These are phyloP conservation scores for Solenodon paradoxus DNA, from an alignment of 2,113 vertebrate species.

Conservation along the genomic window DNA sequence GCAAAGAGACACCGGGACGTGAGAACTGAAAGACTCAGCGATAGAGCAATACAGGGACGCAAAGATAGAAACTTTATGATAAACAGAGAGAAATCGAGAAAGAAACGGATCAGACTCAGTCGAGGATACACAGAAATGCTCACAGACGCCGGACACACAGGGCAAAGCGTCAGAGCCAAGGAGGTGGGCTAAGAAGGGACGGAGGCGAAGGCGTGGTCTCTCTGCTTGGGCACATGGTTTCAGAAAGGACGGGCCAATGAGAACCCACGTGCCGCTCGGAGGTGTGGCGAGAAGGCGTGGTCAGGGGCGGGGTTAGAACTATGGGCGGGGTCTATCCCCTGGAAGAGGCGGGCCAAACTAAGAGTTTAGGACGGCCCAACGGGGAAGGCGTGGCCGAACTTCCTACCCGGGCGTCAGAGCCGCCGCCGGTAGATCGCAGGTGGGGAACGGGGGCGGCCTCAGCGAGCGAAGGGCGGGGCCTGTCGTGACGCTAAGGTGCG, in stretches of 20 bases:
- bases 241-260: background rate
- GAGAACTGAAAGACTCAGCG: background rate
- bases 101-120: background rate
- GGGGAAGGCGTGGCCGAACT: background rate
- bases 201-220: background rate
- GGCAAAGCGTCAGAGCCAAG: fast-evolving
- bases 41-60: background rate
- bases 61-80: too few species aligned
- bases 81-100: background rate
- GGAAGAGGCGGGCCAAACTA: fast-evolving
- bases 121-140: fast-evolving
- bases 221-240: too few species aligned
- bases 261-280: background rate
- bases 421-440: too few species aligned
- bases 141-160: too few species aligned
- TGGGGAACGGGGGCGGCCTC: too few species aligned
- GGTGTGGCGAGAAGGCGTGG: background rate
- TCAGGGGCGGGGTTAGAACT: background rate
- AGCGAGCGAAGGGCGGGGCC: too few species aligned
- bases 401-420: too few species aligned
- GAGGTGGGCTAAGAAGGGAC: fast-evolving
- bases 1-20: background rate
- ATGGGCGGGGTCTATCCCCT: too few species aligned
- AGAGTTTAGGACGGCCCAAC: background rate
- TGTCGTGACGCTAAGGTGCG: too few species aligned